Conservation (phyloP, 2,888 invertebrate genomes). For the Epirrita christyi region DNA sequence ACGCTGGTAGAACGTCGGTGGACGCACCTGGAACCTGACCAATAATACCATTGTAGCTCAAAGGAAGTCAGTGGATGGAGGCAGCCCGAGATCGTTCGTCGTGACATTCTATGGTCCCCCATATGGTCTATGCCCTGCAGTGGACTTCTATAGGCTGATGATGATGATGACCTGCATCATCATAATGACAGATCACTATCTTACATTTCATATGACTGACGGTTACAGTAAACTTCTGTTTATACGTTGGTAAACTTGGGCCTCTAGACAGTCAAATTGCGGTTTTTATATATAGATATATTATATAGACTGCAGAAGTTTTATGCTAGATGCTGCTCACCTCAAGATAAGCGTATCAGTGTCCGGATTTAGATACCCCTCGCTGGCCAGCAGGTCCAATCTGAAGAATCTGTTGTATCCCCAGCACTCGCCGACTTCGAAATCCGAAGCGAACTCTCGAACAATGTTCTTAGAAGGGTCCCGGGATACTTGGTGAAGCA, state of each 20-base stretch:
- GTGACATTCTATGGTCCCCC: too few relatives aligned
- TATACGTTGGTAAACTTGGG: background rate
- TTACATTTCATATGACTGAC: background rate
- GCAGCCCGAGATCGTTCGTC: too few relatives aligned
- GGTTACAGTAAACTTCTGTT: background rate
- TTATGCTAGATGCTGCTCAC: too few relatives aligned
- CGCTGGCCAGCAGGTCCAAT: slow-evolving; percentile 94
- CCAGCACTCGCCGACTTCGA: slow-evolving; percentile 98
- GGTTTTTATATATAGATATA: too few relatives aligned
- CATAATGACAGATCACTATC: too few relatives aligned
- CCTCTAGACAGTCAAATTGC: background rate
- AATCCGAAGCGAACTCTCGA: slow-evolving; percentile 97
- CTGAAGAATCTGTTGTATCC: slow-evolving; percentile 97
- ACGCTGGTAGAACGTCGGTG: slow-evolving; percentile 96
- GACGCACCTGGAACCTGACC: slow-evolving; percentile 93
- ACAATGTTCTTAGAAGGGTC: slow-evolving; percentile 95
- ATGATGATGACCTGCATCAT: too few relatives aligned
- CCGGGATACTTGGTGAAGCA: slow-evolving; percentile 95
- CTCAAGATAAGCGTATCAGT: slow-evolving; percentile 93
- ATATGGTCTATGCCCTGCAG: too few relatives aligned
- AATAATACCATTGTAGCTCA: background rate
- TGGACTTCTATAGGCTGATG: too few relatives aligned
- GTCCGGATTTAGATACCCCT: slow-evolving; percentile 94
- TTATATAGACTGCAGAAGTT: background rate
- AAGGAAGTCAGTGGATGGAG: too few relatives aligned